A percentile compares a stretch with the other conserved stretches of the same genome.
These are phyloP conservation scores for Pholis gunnellus DNA, from an alignment of 2,113 vertebrate species.

Conservation along the genomic window DNA sequence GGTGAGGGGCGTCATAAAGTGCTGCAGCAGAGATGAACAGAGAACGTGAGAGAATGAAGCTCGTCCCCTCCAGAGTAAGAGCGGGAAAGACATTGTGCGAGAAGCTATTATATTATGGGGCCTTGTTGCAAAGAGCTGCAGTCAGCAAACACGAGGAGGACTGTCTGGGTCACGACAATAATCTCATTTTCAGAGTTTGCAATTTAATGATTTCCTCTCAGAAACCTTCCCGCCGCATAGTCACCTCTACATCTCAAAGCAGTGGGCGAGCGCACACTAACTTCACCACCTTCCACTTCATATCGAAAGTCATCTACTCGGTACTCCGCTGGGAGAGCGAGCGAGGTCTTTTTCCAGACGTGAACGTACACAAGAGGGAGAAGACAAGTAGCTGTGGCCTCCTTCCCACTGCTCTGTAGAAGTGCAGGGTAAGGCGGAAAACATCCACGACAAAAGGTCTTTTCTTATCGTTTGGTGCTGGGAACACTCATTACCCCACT, in stretches of 20 bases:
- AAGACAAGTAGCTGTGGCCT: constrained; percentile 49
- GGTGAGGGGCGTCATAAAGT: constrained; percentile 94
- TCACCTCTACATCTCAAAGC: constrained; percentile 62
- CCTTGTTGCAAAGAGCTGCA: constrained; percentile 62
- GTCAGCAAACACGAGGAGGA: constrained; percentile 71
- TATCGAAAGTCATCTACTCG: constrained; percentile 67
- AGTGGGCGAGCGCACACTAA: constrained; percentile 56
- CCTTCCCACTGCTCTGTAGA: constrained; percentile 10
- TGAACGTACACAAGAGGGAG: constrained; percentile 41
- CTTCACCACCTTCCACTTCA: constrained; percentile 70
- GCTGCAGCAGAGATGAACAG: constrained; percentile 82
- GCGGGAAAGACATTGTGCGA: constrained; percentile 64
- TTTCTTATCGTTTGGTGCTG: constrained; percentile 9
- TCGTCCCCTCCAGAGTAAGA: constrained; percentile 41
- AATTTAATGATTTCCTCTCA: constrained; percentile 75
- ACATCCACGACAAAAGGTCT: constrained; percentile 1
- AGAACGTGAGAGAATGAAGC: constrained; percentile 32
- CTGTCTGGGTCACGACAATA: constrained; percentile 71
- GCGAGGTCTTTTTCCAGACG: constrained; percentile 43
- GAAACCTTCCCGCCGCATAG: constrained; percentile 32
- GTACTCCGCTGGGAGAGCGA: constrained; percentile 72
- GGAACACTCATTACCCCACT: constrained; percentile 15
- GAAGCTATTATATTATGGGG: constrained; percentile 54
- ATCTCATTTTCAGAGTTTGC: constrained; percentile 77
- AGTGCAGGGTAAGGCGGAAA: constrained; percentile 46